Base-by-base conservation (phyloP, 1,140 invertebrate species). In the Dendroctonus ponderosae region DNA sequence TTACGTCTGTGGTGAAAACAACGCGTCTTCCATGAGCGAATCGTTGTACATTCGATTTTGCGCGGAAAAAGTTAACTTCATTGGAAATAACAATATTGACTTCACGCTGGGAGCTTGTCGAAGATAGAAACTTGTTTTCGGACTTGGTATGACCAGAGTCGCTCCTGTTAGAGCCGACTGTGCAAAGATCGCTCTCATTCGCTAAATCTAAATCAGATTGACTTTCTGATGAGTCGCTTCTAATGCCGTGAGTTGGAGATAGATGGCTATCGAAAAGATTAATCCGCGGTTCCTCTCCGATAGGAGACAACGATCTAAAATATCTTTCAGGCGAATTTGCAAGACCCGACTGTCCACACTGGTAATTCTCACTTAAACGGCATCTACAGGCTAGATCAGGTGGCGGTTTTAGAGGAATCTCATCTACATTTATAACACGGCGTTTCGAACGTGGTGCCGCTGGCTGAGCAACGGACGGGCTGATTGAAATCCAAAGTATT, bases 401-500 rank as follows among this genome's bases (percentile, higher is more conserved):
- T 7, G 76, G 74, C 14, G 72, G 72, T 66, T 58, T 70, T 40
- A 77, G 68, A 40, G 75, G 73, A 41, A 77, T 77, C 46, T 77
- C 75, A 66, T 78, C 76, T 2, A 75, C 63, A 66, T 78, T 76
- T 3, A 76, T 53, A 8, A 72, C 39, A 54, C 11, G 41, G 59
- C 62, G 67, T 58, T 48, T 66, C 6, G 54, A 7, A n/a, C 41
- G 5, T 9, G 52, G 39, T 37, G 7, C 37, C 5, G 5, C 39
- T 8, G 39, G 50, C 14, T 8, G 59, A 44, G 9, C 26, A 8
- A 38, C 15, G n/a, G 66, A 63, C 42, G 70, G 70, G 37, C 63
- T 65, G 37, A 74, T 70, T 14, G 73, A 40, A 53, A 78, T 70
- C 77, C 77, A 79, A 61, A 72, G 77, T 8, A 66, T 68, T 67